phyloP scores from a whole-genome alignment of 2,113 vertebrate genomes.

The Sorex fumeus region DNA sequence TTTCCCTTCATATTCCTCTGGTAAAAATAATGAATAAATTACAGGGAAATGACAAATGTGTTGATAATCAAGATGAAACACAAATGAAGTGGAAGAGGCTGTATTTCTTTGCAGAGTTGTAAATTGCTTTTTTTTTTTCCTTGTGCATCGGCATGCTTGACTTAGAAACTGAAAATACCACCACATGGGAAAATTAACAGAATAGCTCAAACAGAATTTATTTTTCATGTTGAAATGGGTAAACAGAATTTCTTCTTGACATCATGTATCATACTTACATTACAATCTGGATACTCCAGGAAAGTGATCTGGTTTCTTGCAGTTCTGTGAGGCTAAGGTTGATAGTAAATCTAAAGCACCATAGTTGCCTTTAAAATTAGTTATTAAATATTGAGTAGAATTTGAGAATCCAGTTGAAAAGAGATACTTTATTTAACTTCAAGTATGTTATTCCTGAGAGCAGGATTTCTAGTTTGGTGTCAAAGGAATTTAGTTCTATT shows the following conservation, averaged over 20 bases:
- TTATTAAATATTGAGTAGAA: background rate
- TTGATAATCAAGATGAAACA: constrained; percentile 90
- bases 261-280: constrained; percentile 30
- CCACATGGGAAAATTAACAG: constrained; percentile 79
- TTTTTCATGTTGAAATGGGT: constrained; percentile 67
- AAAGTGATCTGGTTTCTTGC: background rate
- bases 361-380: constrained; percentile 20
- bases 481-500: background rate
- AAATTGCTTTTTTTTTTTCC: constrained; percentile 87
- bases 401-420: background rate
- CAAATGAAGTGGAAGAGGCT: constrained; percentile 88
- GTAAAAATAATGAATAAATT: constrained; percentile 91
- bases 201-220: constrained; percentile 74
- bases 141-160: constrained; percentile 79
- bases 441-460: background rate
- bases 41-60: constrained; percentile 88
- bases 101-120: constrained; percentile 84
- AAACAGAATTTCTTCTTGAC: constrained; percentile 57
- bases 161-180: constrained; percentile 84
- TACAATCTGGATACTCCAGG: background rate
- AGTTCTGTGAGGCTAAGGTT: background rate
- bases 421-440: background rate
- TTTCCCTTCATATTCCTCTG: constrained; percentile 82
- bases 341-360: background rate
- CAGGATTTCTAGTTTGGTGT: background rate